Evolutionary conservation across 2,888 invertebrate species (phyloP), one percentile per base, ranked within the genome.

Genomic region (Polyommatus iphigenia): DNA sequence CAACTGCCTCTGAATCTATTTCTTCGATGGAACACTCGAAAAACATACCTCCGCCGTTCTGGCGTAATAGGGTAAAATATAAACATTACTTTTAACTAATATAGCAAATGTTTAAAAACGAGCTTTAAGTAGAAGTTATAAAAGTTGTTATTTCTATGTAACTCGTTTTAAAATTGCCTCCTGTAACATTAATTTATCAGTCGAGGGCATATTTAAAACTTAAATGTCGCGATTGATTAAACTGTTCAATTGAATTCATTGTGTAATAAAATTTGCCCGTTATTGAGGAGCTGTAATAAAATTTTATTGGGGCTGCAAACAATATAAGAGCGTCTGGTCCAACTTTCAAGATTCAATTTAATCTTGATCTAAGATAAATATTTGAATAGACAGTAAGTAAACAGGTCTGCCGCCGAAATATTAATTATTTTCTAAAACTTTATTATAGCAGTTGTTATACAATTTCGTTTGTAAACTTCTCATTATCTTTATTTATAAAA

Each of bases 211-310:
- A 67, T 1, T 29, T 6, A 29, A 29, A 29, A 67, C 29, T 67
- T 29, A 29, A 67, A 29, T 18, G 67, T 15, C 29, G 32, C 13
- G 15, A 67, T 67, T 32, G 18, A 18, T 67, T 67, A 32, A 32
- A 67, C 5, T 15, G 5, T 32, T 15, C 29, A 67, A 29, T 67
- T 67, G 6, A 32, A 18, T 32, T 67, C 24, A 67, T 67, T 29
- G 13, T 15, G 15, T 29, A 18, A 67, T 67, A 67, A 32, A 67
- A 18, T 29, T 67, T 15, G 29, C 7, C 67, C 29, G 18, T 18
- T 67, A 67, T 32, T 67, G 29, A 67, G 29, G 32, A 67, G 67
- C 29, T 67, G 29, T 67, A 67, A 29, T 62, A 24, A 62, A 62
- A 67, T 67, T 29, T 67, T 67, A 32, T 18, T 67, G 67, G 6